A percentile compares a stretch with the other conserved stretches of the same genome.
These are phyloP conservation scores for Fringilla coelebs DNA, from an alignment of 2,797 vertebrate genomes.

Conservation along the genomic window DNA sequence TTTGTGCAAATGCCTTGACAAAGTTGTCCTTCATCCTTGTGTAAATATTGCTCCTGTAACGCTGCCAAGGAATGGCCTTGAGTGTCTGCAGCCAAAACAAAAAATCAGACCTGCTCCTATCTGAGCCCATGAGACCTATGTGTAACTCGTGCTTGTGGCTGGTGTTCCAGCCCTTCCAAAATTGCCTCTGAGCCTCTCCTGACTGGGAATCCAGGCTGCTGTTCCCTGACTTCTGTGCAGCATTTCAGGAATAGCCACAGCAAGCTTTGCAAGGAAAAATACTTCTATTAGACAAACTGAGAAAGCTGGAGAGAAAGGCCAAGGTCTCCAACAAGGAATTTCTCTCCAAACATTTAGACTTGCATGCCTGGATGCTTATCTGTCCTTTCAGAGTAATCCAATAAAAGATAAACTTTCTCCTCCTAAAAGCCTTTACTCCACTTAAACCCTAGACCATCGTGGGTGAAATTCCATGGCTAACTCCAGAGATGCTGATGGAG, in stretches of 20 bases:
- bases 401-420: conserved; percentile 24
- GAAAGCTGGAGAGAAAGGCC: background rate
- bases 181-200: background rate
- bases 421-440: background rate
- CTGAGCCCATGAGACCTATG: background rate
- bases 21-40: conserved; percentile 6
- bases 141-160: background rate
- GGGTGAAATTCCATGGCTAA: background rate
- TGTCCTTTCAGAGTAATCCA: background rate
- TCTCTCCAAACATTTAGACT: background rate
- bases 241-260: background rate
- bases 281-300: background rate
- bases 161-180: background rate
- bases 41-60: conserved; percentile 55
- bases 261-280: background rate
- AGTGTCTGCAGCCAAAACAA: conserved; percentile 1
- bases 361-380: background rate
- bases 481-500: background rate
- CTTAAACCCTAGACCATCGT: background rate
- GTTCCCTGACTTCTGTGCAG: background rate
- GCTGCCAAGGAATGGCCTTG: conserved; percentile 40
- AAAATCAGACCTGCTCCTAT: background rate
- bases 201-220: background rate
- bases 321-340: background rate
- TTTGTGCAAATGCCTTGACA: conserved; percentile 35